Percentiles rank a stretch among this genome's conserved stretches.
Evolutionary conservation across 2,888 invertebrate genomes (phyloP).

Genomic region (Tethea ocularis): DNA sequence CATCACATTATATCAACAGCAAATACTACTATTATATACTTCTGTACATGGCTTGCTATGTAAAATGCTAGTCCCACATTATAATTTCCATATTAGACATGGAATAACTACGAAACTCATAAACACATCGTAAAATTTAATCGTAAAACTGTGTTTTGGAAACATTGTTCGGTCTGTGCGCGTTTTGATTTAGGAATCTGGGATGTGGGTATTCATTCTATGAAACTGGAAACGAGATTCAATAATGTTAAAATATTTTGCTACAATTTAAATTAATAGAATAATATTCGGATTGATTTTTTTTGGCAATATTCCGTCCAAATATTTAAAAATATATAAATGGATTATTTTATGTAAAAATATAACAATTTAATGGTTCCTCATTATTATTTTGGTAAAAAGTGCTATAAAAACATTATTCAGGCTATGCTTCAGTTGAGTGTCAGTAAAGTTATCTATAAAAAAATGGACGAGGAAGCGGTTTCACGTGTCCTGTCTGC

Average conservation of each 20-base stretch:
- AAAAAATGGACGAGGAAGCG: not conserved
- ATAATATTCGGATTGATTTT: not conserved
- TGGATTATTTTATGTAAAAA: not conserved
- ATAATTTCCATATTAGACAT: slow-evolving; percentile 2
- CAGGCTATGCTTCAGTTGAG: not conserved
- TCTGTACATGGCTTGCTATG: not conserved
- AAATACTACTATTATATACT: not conserved
- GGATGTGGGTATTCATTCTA: not conserved
- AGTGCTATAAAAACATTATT: not conserved
- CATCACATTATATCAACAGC: not conserved
- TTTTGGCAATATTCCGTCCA: too few relatives aligned
- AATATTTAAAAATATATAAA: too few relatives aligned
- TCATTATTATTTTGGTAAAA: not conserved
- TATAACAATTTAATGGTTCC: not conserved
- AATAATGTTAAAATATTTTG: not conserved
- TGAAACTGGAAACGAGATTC: not conserved
- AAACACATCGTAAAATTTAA: not conserved
- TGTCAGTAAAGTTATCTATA: not conserved
- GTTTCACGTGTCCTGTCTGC: not conserved
- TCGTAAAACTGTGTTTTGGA: not conserved
- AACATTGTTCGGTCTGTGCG: not conserved
- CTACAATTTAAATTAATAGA: too few relatives aligned
- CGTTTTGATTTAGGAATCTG: not conserved
- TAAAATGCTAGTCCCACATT: not conserved
- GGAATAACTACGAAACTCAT: not conserved